These are phyloP conservation scores for Apodemia arnacis DNA, from an alignment of 2,888 invertebrate genomes.

Conservation along the genomic window DNA sequence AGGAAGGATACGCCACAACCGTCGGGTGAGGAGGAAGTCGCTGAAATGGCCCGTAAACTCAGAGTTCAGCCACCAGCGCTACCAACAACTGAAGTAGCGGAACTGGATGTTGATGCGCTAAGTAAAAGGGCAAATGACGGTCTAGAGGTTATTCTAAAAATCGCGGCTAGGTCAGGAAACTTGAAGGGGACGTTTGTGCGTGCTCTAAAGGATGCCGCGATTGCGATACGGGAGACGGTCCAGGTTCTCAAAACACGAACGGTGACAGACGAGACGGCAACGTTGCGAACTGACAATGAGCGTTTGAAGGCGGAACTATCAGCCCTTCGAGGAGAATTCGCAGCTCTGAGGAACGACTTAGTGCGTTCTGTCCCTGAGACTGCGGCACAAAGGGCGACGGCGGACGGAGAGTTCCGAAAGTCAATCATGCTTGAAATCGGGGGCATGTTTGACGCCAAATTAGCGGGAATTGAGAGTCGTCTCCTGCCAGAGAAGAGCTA, in stretches of 20 bases:
- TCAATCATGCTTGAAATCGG: background rate
- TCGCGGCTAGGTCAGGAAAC: background rate
- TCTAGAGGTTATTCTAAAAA: background rate
- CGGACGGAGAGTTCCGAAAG: background rate
- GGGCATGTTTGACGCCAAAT: background rate
- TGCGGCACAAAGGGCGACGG: background rate
- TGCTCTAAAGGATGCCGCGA: conserved; percentile 20
- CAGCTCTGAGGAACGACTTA: background rate
- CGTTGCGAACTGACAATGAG: background rate
- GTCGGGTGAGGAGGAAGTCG: no score
- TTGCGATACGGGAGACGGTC: conserved; percentile 36
- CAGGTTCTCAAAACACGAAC: background rate
- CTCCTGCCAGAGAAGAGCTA: background rate
- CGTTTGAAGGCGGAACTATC: background rate
- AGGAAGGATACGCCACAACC: background rate
- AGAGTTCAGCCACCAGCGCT: no score
- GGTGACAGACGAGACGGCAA: background rate
- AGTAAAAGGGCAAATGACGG: background rate
- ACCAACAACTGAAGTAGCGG: background rate
- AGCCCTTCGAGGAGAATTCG: background rate
- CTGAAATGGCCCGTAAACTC: no score
- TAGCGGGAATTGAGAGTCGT: background rate
- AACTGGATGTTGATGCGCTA: no score
- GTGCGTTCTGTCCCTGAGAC: background rate
- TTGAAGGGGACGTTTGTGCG: background rate